Evolutionary conservation across 1,140 invertebrate genomes (phyloP), one percentile per base, ranked within the genome.

Genomic region (Mycetomoellerius zeteki): DNA sequence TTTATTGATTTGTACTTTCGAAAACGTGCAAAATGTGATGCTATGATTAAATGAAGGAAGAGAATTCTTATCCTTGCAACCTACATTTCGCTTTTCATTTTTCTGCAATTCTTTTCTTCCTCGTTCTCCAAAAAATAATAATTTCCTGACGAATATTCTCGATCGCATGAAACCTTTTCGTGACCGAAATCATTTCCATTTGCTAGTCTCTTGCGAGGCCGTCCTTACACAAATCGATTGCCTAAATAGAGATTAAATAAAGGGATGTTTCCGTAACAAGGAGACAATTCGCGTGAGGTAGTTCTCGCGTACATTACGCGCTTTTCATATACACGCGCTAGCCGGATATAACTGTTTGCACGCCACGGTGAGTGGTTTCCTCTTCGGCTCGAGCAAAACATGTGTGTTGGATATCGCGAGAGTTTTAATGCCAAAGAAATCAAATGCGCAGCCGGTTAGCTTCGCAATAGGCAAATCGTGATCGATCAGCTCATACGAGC

Each of bases 211-310:
- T 62, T 24, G 30, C 47, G 30, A 62, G 58, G 24, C 37, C 60
- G 69, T 37, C 67, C 90, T 91, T 93, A 91, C 91, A 91, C 89
- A 92, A 90, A 91, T 92, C 89, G 89, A 93, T 93, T 90, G 90
- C 78, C 88, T 91, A 93, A 94, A 94, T 91, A 90, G 90, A 86
- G 92, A 94, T 94, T 93, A 94, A 94, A 94, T 93, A 94, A 67
- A 80, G 88, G 90, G 75, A 73, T 88, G 86, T 87, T 91, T 91
- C 64, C 16, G 69, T 85, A 69, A 64, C 80, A 47, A 88, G 69
- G 88, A 81, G 85, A 62, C 16, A 60, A 69, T 88, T 56, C 43
- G 56, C 50, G 80, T 30, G 80, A 64, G 58, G 10, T n/a, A 37
- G 12, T 21, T n/a, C 60, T 64, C 37, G 33, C 56, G 56, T 64